These are phyloP conservation scores for Drosophila suzukii DNA, from an alignment of 1,140 invertebrate genomes.

Conservation along the genomic window DNA sequence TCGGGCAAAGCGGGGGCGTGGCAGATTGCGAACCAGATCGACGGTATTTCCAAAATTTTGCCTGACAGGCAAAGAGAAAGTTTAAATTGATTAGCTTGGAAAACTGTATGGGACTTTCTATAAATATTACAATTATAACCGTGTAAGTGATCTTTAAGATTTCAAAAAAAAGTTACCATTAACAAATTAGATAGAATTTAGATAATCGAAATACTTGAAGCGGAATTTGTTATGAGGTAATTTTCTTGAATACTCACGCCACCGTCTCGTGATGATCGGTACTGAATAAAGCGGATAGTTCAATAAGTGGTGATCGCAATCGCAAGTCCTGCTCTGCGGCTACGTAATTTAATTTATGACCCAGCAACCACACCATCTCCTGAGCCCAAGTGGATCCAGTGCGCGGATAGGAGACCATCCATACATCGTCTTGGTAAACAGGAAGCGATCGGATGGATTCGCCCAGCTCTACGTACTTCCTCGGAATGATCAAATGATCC, in stretches of 20 bases:
- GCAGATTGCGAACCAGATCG: conserved; percentile 88
- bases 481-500: conserved; percentile 88
- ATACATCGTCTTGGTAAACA: conserved; percentile 90
- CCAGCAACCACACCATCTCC: conserved; percentile 95
- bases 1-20: conserved; percentile 90
- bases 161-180: too few relatives aligned
- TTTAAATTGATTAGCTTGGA: not conserved
- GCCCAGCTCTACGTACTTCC: conserved; percentile 88
- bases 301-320: conserved; percentile 86
- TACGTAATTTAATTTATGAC: conserved; percentile 91
- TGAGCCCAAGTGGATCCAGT: conserved; percentile 95
- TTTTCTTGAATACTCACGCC: conserved; percentile 50
- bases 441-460: conserved; percentile 88
- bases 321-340: conserved; percentile 89
- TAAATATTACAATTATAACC: too few relatives aligned
- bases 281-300: conserved; percentile 86
- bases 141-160: too few relatives aligned
- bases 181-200: too few relatives aligned
- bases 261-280: conserved; percentile 86
- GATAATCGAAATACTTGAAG: too few relatives aligned
- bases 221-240: too few relatives aligned
- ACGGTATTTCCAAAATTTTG: conserved; percentile 67
- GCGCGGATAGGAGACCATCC: conserved; percentile 92
- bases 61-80: conserved; percentile 22
- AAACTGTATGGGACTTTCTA: too few relatives aligned